Evolutionary conservation across 1,140 invertebrate species (phyloP), one percentile per base, ranked within the genome.

Genomic region (Drosophila serrata): DNA sequence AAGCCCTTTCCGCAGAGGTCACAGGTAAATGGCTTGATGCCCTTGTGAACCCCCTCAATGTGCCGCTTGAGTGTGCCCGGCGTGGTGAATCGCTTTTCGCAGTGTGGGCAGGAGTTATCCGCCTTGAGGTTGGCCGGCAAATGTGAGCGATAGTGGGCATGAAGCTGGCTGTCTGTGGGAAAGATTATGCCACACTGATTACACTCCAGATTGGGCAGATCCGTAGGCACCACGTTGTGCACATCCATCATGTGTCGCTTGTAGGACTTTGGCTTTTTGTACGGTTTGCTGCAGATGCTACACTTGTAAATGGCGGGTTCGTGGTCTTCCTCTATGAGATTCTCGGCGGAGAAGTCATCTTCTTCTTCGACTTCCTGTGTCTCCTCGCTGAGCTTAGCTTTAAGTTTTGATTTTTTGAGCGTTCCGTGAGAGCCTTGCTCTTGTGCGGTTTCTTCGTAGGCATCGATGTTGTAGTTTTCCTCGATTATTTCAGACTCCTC

Each of bases 21-120:
- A 70, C 94, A 94, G 1, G 93, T 88, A 56, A 86, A 94, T 6
- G 94, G 93, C 53, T 93, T 91, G 12, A 93, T 78, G 27, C 93
- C 79, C 43, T 92, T 90, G 60, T 94, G 94, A 15, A 93, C 87
- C 12, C 92, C 85, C 39, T 87, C 91, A n/a, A 94, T 69, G 69
- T 94, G 93, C 9, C 92, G 81, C 46, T 90, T 75, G n/a, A 93
- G 80, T 22, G 90, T 82, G 37, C 91, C 61, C 15, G 75, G 39
- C 73, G 90, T 92, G 11, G 88, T 81, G 37, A 93, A 93, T 13
- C 77, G 63, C 37, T 92, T 93, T 1, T 84, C 64, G 64, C 93
- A 93, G 53, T 84, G 80, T 3, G 67, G 67, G 61, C 93, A 94
- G 1, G 53, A 51, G 49, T 92, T 92, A 58, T 92, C 82, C 9